These are phyloP conservation scores for Himalopsyche kuldschensis DNA, from an alignment of 2,888 invertebrate genomes.

Conservation along the genomic window DNA sequence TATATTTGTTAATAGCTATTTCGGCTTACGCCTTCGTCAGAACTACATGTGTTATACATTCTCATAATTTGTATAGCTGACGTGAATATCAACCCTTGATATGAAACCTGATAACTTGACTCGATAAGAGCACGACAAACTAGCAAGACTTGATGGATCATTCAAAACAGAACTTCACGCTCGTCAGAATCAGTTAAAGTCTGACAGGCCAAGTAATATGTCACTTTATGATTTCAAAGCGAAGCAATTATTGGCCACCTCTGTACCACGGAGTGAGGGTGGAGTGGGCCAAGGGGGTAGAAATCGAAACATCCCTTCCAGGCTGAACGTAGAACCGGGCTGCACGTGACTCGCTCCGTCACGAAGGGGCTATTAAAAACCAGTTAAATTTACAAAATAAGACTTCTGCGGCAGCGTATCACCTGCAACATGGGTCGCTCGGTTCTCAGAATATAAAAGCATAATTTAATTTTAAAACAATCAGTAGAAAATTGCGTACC, in stretches of 20 bases:
- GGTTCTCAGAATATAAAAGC: not conserved
- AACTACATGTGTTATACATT: too few species aligned
- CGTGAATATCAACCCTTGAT: not conserved
- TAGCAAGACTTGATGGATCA: not conserved
- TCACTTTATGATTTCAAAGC: not conserved
- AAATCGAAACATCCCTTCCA: not conserved
- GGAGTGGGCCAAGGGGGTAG: not conserved
- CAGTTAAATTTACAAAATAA: not conserved
- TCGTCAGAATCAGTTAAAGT: not conserved
- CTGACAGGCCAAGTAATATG: not conserved
- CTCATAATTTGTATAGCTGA: too few species aligned
- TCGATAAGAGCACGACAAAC: not conserved
- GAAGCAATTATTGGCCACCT: not conserved
- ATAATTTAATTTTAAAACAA: not conserved
- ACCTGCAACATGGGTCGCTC: not conserved
- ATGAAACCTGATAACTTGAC: not conserved
- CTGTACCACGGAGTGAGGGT: not conserved
- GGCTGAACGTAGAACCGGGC: not conserved
- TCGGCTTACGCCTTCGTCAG: too few species aligned
- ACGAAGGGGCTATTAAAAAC: constrained; percentile 2
- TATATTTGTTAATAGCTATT: too few species aligned
- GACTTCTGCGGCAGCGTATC: not conserved
- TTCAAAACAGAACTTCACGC: not conserved
- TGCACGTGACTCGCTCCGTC: not conserved
- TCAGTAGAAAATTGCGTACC: not conserved